Evolutionary conservation across 2,113 vertebrate genomes (phyloP), one percentile per base, ranked within the genome.

Genomic region (Saguinus midas): DNA sequence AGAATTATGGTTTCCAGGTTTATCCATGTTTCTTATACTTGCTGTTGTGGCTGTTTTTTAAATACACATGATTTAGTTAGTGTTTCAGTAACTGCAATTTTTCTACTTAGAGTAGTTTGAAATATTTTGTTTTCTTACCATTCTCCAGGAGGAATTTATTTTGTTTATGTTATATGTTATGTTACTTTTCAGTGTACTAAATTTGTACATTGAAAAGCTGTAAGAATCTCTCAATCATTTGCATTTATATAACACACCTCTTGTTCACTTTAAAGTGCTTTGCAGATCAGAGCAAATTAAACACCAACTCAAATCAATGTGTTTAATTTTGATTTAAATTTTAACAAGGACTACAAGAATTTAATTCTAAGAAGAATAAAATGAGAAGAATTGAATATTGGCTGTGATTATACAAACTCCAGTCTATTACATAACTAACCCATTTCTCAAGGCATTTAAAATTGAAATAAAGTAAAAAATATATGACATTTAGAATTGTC

Each of bases 301-400:
- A 72, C 92, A 52, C 0, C 61, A 90, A 58, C 35, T 94, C 57
- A 95, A 97, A 43, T 45, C 73, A 81, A 29, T 68, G 29, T 96
- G 13, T 93, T 96, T 96, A 64, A 95, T 90, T 93, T 91, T 23
- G 76, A 85, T 90, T 78, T 92, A 48, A 94, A 37, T 35, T 76
- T 1, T 94, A 8, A 45, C 23, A 87, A 16, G 11, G 20, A 95
- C 6, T 5, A 10, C 3, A 7, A 11, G 1, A 95, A 23, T 94
- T 25, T 80, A 86, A 4, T 84, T 58, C 58, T 85, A 43, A 92
- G 37, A 93, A 10, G 17, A 95, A 84, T 16, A 90, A 58, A 93
- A 90, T 78, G 27, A 90, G 21, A 68, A 35, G 3, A 52, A 84
- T 11, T 87, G 35, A 68, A 57, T 66, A 52, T 27, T 82, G 16